Percentiles rank a stretch among this genome's conserved stretches.
These are phyloP conservation scores for Semotilus atromaculatus DNA, from an alignment of 2,797 vertebrate species.

Conservation along the genomic window DNA sequence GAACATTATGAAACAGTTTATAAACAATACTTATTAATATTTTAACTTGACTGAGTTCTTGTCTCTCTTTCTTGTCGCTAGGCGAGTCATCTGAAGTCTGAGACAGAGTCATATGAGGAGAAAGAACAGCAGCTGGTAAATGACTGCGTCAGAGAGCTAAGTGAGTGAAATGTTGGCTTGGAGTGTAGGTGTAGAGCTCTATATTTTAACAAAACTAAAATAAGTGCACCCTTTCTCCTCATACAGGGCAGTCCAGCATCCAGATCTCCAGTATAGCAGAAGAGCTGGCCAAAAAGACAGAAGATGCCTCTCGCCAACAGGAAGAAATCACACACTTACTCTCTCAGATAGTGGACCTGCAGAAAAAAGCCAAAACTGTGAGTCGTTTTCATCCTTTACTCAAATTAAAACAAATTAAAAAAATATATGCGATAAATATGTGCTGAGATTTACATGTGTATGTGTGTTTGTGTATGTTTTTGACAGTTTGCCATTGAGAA, in stretches of 20 bases:
- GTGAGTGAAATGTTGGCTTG: slow-evolving; percentile 70
- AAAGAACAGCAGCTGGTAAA: slow-evolving; percentile 97
- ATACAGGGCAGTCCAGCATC: slow-evolving; percentile 89
- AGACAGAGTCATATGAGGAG: slow-evolving; percentile 95
- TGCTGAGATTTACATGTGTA: neutral
- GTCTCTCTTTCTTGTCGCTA: slow-evolving; percentile 58
- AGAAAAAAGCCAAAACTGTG: slow-evolving; percentile 97
- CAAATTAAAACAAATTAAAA: too few species aligned
- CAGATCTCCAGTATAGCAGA: slow-evolving; percentile 93
- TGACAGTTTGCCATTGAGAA: slow-evolving; percentile 92
- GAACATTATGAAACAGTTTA: neutral
- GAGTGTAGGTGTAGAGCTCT: neutral
- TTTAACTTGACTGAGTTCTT: neutral
- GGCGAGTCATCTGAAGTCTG: slow-evolving; percentile 93
- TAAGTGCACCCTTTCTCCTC: neutral
- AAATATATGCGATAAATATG: neutral
- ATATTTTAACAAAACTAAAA: neutral
- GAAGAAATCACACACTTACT: slow-evolving; percentile 98
- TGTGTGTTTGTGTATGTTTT: slow-evolving; percentile 45
- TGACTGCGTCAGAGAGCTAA: slow-evolving; percentile 98
- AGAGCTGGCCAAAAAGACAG: slow-evolving; percentile 93
- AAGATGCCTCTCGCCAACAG: slow-evolving; percentile 96
- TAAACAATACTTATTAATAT: neutral
- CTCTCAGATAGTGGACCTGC: slow-evolving; percentile 94
- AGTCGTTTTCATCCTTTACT: too few species aligned